phyloP scores from a whole-genome alignment of 2,888 invertebrate species.

The Panorpa germanica region DNA sequence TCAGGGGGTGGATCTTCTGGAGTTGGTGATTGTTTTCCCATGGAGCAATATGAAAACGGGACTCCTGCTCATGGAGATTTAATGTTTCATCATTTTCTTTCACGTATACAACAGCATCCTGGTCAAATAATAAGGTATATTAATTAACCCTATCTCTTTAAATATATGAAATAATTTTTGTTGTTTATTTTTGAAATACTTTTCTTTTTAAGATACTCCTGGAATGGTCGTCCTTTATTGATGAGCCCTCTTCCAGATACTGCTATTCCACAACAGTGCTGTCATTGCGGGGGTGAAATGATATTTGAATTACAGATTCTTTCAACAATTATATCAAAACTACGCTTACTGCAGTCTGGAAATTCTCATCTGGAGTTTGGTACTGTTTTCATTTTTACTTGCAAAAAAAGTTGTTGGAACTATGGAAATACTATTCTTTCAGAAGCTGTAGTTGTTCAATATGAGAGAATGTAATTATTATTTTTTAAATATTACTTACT shows the following conservation, averaged over 20 bases:
- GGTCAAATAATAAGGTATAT: conserved; percentile 63
- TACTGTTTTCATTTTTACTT: conserved; percentile 71
- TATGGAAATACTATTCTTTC: too few species aligned
- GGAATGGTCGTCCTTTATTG: conserved; percentile 47
- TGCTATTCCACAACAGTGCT: conserved; percentile 30
- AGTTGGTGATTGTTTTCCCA: conserved; percentile 19
- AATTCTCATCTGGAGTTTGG: conserved; percentile 55
- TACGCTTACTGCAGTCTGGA: conserved; percentile 35
- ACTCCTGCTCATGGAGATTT: conserved; percentile 66
- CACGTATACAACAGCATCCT: conserved; percentile 52
- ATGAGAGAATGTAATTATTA: too few species aligned
- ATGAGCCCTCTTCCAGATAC: conserved; percentile 42
- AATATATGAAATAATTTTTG: neutral
- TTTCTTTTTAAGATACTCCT: conserved; percentile 43
- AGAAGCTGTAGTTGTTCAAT: too few species aligned
- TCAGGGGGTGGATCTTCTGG: conserved; percentile 11
- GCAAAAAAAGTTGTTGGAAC: conserved; percentile 76
- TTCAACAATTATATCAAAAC: conserved; percentile 55
- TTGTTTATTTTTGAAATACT: conserved; percentile 5
- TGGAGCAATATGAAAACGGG: conserved; percentile 63
- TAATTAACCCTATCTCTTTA: conserved; percentile 7
- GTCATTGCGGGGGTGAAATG: conserved; percentile 49
- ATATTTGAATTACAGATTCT: conserved; percentile 71
- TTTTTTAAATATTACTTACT: too few species aligned
- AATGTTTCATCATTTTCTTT: conserved; percentile 61